A percentile compares a stretch with the other conserved stretches of the same genome.
phyloP scores from a whole-genome alignment of 2,113 vertebrate species.

The Dendrocopos noguchii region DNA sequence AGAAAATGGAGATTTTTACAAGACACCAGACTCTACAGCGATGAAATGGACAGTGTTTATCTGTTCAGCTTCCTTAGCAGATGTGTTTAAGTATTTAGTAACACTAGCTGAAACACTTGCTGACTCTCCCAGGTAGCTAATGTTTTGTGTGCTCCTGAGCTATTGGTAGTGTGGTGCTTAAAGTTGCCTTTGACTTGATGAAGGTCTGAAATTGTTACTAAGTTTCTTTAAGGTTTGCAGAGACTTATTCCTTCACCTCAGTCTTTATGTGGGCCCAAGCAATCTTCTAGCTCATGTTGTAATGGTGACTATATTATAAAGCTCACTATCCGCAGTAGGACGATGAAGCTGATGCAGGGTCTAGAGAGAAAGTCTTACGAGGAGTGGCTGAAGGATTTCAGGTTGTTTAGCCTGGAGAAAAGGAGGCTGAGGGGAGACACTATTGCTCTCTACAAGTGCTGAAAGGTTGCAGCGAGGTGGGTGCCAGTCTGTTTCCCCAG shows the following conservation, averaged over 20 bases:
- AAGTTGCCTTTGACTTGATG: neutral
- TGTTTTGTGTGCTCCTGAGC: neutral
- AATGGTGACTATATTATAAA: neutral
- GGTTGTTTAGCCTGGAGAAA: too few relatives aligned
- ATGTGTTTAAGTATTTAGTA: neutral
- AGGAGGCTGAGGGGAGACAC: too few relatives aligned
- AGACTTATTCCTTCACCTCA: neutral
- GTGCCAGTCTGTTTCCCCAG: too few relatives aligned
- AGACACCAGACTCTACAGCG: neutral
- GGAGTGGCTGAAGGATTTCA: too few relatives aligned
- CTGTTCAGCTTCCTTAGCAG: neutral
- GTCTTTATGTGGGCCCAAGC: rapidly evolving
- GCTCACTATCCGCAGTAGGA: neutral
- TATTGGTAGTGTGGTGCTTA: neutral
- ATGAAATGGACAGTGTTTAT: neutral
- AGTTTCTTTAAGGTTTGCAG: neutral
- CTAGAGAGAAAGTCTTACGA: too few relatives aligned
- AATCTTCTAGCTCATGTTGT: neutral
- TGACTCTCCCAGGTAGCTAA: neutral
- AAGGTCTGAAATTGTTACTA: neutral
- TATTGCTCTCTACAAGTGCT: too few relatives aligned
- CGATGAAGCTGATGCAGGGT: too few relatives aligned
- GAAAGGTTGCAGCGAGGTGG: too few relatives aligned
- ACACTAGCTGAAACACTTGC: neutral
- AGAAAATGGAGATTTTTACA: neutral